A percentile compares a stretch with the other conserved stretches of the same genome.
These are phyloP conservation scores for Yoshiicerus persimilis DNA, from an alignment of 1,140 invertebrate species.

Conservation along the genomic window DNA sequence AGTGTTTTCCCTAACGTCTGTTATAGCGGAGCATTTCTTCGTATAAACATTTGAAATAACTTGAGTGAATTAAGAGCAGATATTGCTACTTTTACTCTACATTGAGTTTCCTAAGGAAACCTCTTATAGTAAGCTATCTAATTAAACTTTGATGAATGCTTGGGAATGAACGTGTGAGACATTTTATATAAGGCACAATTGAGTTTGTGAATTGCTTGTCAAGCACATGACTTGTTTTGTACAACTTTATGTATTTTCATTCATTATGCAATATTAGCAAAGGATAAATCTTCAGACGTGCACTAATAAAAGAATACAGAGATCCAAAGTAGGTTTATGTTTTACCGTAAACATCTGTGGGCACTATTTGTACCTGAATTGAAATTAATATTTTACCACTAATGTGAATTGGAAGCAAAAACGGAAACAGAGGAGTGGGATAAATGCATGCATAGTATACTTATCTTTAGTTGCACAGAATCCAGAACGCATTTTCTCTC, in stretches of 20 bases:
- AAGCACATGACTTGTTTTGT: not conserved
- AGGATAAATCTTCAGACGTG: not conserved
- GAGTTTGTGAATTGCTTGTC: not conserved
- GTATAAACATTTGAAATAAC: no score
- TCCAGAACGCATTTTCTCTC: no score
- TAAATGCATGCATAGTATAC: no score
- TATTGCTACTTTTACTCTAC: not conserved
- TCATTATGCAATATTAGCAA: not conserved
- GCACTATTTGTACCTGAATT: no score
- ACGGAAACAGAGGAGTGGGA: no score
- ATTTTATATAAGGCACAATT: not conserved
- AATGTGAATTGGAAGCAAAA: no score
- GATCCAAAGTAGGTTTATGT: not conserved
- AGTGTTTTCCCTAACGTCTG: no score
- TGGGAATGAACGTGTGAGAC: not conserved
- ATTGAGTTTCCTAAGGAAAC: not conserved
- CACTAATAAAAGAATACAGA: not conserved
- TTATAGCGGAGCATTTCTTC: no score
- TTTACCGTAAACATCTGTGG: not conserved
- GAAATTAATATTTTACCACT: no score
- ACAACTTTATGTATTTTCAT: not conserved
- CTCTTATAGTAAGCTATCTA: not conserved
- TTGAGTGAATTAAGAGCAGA: no score
- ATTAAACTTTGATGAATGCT: not conserved
- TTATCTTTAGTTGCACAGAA: no score